Evolutionary conservation across 2,113 vertebrate species (phyloP).

Genomic region (Chelonoidis abingdonii): DNA sequence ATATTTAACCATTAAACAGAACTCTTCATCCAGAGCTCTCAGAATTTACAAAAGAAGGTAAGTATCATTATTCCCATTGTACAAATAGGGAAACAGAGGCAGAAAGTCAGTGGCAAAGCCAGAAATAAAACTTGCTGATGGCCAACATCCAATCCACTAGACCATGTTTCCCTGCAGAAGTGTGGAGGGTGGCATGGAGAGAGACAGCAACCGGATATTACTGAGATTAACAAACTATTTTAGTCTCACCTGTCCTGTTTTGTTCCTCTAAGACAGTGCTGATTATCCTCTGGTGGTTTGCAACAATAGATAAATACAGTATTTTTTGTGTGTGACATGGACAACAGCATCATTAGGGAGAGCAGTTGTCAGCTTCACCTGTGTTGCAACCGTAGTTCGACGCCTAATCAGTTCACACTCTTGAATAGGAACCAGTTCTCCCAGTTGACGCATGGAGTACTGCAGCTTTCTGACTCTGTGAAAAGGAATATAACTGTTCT

Average conservation of each 20-base stretch:
- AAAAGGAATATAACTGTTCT: not conserved
- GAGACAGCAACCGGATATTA: not conserved
- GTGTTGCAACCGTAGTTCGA: not conserved
- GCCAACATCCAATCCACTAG: not conserved
- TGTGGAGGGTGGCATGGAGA: accelerated
- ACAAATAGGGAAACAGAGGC: not conserved
- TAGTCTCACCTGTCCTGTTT: conserved; percentile 6
- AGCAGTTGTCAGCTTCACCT: not conserved
- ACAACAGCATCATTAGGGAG: not conserved
- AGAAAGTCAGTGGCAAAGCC: accelerated
- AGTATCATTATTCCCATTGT: accelerated
- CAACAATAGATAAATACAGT: not conserved
- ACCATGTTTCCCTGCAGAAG: not conserved
- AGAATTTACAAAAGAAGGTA: not conserved
- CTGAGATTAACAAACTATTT: not conserved
- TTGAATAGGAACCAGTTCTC: not conserved
- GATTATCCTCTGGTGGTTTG: not conserved
- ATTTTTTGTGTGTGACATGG: not conserved
- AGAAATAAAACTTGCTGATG: not conserved
- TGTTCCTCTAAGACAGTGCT: not conserved
- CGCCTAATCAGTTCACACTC: not conserved
- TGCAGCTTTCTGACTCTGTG: not conserved
- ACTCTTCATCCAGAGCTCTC: accelerated
- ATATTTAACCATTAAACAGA: not conserved
- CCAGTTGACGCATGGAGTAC: not conserved